phyloP scores from a whole-genome alignment of 2,113 vertebrate species.

The Elanoides forficatus region DNA sequence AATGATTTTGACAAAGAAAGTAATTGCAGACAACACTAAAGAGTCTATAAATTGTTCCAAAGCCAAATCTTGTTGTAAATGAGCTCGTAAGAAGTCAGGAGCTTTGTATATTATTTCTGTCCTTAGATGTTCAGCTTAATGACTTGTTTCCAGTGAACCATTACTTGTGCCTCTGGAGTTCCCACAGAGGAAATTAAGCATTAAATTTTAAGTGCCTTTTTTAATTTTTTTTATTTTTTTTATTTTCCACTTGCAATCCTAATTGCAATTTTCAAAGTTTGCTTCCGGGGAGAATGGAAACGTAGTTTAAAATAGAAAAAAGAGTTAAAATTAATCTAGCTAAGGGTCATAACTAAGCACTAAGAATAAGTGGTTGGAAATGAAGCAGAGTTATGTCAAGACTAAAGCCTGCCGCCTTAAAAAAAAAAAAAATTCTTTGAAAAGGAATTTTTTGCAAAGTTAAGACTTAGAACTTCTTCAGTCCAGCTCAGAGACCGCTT shows the following conservation, averaged over 20 bases:
- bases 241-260: not conserved
- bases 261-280: not conserved
- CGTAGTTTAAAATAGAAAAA: not conserved
- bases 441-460: not conserved
- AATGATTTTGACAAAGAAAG: slow-evolving; percentile 40
- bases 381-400: not conserved
- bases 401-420: not conserved
- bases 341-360: not conserved
- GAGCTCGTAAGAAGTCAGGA: slow-evolving; percentile 40
- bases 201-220: not conserved
- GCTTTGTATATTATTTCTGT: slow-evolving; percentile 47
- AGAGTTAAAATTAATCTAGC: not conserved
- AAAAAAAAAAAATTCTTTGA: not conserved
- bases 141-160: slow-evolving; percentile 42
- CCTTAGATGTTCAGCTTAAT: slow-evolving; percentile 57
- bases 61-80: slow-evolving; percentile 64
- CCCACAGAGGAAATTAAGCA: slow-evolving; percentile 5
- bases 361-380: not conserved
- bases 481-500: not conserved
- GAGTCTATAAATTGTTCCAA: slow-evolving; percentile 56
- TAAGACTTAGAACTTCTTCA: not conserved
- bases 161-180: slow-evolving; percentile 25
- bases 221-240: not conserved
- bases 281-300: not conserved
- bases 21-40: slow-evolving; percentile 64